Evolutionary conservation across 2,113 vertebrate species (phyloP).

Genomic region (Neogale vison): DNA sequence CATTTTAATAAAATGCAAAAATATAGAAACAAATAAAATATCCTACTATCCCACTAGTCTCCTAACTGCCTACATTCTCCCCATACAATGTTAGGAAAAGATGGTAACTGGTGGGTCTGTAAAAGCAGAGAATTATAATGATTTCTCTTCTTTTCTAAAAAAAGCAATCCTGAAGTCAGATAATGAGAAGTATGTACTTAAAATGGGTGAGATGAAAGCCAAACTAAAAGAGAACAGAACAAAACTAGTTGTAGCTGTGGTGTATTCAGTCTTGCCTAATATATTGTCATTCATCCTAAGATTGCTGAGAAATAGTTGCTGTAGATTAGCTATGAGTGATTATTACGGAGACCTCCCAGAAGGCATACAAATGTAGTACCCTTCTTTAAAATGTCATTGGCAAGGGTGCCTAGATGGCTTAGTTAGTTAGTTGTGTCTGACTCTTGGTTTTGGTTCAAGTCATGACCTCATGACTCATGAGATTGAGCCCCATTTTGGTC

Average conservation of each 20-base stretch:
- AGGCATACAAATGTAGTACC: background rate
- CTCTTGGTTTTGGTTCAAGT: background rate
- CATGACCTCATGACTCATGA: background rate
- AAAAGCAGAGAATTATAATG: background rate
- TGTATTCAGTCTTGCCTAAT: background rate
- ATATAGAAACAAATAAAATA: slow-evolving; percentile 19
- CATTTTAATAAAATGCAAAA: background rate
- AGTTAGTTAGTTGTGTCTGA: background rate
- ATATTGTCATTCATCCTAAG: background rate
- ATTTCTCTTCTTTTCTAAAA: background rate
- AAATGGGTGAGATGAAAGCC: background rate
- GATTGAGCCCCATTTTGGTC: background rate
- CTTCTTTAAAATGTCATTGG: background rate
- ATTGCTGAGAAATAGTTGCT: background rate
- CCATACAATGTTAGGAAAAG: background rate
- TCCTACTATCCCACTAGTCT: background rate
- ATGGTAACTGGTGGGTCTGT: background rate
- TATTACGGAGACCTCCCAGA: background rate
- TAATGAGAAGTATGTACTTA: background rate
- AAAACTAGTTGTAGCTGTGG: background rate
- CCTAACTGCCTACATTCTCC: background rate
- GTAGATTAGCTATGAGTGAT: background rate
- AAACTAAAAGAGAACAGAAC: background rate
- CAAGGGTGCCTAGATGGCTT: background rate
- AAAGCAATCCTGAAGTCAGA: background rate